These are phyloP conservation scores for Isichthys henryi DNA, from an alignment of 2,113 vertebrate species.

Conservation along the genomic window DNA sequence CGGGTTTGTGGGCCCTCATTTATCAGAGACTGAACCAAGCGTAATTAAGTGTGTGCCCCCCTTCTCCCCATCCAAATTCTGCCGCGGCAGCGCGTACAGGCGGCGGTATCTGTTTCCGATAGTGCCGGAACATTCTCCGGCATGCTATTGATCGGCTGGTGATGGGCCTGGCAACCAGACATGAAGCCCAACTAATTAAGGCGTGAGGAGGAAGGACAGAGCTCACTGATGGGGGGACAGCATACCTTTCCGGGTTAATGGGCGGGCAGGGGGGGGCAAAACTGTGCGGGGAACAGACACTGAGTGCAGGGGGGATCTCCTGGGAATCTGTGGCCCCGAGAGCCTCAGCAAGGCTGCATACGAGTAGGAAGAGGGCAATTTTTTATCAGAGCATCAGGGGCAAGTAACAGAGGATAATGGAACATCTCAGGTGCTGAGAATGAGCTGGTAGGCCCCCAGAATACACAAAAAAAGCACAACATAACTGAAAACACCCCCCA, in stretches of 20 bases:
- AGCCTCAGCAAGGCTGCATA: neutral
- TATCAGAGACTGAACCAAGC: constrained; percentile 36
- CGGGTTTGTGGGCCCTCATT: constrained; percentile 32
- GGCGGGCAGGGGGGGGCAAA: neutral
- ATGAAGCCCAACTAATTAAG: constrained; percentile 59
- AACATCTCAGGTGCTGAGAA: neutral
- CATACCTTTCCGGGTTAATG: neutral
- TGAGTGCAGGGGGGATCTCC: neutral
- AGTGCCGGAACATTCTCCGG: constrained; percentile 45
- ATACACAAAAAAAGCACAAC: neutral
- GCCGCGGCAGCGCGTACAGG: constrained; percentile 22
- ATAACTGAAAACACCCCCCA: neutral
- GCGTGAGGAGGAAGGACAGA: constrained; percentile 43
- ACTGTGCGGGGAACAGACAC: neutral
- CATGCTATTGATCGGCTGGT: constrained; percentile 42
- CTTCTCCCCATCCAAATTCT: constrained; percentile 31
- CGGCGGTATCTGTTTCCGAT: constrained; percentile 51
- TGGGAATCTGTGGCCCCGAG: neutral
- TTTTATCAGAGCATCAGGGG: neutral
- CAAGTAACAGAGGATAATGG: neutral
- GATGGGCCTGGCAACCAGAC: constrained; percentile 47
- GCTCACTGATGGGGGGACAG: constrained; percentile 24
- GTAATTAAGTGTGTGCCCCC: constrained; percentile 38
- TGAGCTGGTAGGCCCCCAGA: constrained; percentile 15
- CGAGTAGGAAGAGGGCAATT: neutral